Evolutionary conservation across 1,140 invertebrate species (phyloP), one percentile per base, ranked within the genome.

Genomic region (Halictus rubicundus): DNA sequence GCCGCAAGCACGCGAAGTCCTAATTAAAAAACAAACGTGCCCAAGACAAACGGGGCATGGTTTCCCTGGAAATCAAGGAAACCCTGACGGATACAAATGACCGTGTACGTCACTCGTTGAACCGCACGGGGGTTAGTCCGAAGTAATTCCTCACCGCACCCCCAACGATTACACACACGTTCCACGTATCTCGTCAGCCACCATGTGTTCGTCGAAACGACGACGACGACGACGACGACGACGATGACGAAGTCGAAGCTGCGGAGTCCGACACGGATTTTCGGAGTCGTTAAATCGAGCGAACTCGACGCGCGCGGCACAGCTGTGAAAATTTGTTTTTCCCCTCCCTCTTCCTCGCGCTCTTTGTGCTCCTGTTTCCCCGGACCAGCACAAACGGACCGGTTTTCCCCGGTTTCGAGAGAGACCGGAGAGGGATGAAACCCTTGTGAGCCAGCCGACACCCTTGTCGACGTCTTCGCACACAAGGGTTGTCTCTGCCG

Each of bases 311-410:
- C 70, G 72, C 66, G 46, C 70, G 72, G 39, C 66, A 75, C 85
- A 87, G 85, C 85, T 87, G 85, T 87, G 85, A 86, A 86, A 87
- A 87, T 87, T 86, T 74, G 65, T 73, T 79, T 84, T 80, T 70
- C 71, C 6, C 9, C 19, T n/a, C n/a, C 9, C 54, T 21, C 54
- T 57, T 9, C 6, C n/a, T 57, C 12, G 25, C 23, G n/a, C 25
- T 52, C 3, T 16, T 8, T 32, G 23, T 77, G 21, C 14, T 12
- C 10, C 42, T 46, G 19, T 69, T 78, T 59, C 63, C 68, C 12
- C 42, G n/a, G 14, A 66, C 25, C 57, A 21, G 57, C 27, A 54
- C 42, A 66, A 82, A 61, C 63, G 64, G 57, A 39, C 63, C 60
- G 52, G 71, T 74, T 74, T 74, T 60, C 66, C 37, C 73, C 68